Evolutionary conservation across 2,113 vertebrate species (phyloP).

Genomic region (Phrynosoma platyrhinos): DNA sequence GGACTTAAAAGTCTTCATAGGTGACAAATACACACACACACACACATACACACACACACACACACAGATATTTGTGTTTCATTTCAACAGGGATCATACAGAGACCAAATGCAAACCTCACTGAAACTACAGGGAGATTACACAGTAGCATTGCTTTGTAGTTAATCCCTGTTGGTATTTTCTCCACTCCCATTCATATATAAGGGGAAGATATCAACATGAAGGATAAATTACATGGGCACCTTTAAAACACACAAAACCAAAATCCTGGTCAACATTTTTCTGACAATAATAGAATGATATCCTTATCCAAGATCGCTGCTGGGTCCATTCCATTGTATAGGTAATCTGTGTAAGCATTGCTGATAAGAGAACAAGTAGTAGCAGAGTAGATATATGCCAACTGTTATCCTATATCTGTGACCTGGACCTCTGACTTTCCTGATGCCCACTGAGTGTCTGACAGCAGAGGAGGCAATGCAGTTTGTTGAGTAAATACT

Average conservation of each 20-base stretch:
- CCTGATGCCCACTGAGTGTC: constrained; percentile 27
- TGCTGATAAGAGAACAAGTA: background rate
- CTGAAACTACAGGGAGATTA: background rate
- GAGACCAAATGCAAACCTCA: background rate
- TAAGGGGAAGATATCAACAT: constrained; percentile 20
- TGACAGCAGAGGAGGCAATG: background rate
- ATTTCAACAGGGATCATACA: background rate
- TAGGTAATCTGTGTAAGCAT: background rate
- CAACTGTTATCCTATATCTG: background rate
- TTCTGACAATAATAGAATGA: background rate
- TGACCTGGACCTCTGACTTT: background rate
- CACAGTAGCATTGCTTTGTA: constrained; percentile 2
- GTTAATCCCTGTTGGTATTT: constrained; percentile 4
- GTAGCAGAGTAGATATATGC: background rate
- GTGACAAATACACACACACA: constrained; percentile 5
- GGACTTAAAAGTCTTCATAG: constrained; percentile 1
- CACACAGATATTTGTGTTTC: background rate
- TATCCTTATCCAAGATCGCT: background rate
- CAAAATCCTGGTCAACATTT: background rate
- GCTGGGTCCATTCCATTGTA: background rate
- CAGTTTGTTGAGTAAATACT: constrained; percentile 21
- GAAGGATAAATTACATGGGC: constrained; percentile 14
- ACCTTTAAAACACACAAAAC: constrained; percentile 1
- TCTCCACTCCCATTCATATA: constrained; percentile 26
- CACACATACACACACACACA: background rate